A percentile compares a stretch with the other conserved stretches of the same genome.
Conservation (phyloP, 2,113 vertebrate genomes). For the Motacilla alba region DNA sequence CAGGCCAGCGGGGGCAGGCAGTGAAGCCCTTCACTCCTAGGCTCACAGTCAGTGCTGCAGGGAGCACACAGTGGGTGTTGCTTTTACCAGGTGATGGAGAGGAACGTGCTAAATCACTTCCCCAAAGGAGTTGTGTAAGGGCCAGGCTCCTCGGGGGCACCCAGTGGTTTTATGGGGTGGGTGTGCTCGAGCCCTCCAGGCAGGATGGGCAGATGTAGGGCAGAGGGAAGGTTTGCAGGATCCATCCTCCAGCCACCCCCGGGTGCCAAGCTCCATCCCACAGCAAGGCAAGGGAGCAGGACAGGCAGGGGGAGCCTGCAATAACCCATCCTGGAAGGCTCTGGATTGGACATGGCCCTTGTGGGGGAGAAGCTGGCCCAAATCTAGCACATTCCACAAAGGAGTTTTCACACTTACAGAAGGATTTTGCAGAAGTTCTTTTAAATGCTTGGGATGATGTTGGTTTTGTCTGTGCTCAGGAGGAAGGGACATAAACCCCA, state of each 20-base stretch:
- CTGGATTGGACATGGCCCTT: not conserved
- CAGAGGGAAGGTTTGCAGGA: not conserved
- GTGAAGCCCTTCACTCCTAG: not conserved
- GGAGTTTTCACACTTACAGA: not conserved
- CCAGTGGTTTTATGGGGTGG: not conserved
- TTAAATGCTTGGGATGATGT: not conserved
- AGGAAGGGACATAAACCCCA: not conserved
- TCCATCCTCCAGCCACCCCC: rapidly evolving
- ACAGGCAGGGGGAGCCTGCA: not conserved
- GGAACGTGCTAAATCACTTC: not conserved
- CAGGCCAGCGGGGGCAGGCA: not conserved
- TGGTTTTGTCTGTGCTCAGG: not conserved
- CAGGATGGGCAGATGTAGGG: not conserved
- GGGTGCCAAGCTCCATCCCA: not conserved
- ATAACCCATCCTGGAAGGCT: not conserved
- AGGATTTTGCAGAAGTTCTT: not conserved
- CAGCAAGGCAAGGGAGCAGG: not conserved
- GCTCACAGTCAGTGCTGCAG: not conserved
- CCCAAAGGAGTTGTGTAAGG: rapidly evolving
- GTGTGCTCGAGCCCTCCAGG: not conserved
- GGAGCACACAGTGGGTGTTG: not conserved
- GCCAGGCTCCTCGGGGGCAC: not conserved
- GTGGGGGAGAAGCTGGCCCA: not conserved
- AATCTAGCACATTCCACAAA: not conserved
- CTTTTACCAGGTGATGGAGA: not conserved